phyloP scores from a whole-genome alignment of 2,888 invertebrate species.

The Masnerella sp. region DNA sequence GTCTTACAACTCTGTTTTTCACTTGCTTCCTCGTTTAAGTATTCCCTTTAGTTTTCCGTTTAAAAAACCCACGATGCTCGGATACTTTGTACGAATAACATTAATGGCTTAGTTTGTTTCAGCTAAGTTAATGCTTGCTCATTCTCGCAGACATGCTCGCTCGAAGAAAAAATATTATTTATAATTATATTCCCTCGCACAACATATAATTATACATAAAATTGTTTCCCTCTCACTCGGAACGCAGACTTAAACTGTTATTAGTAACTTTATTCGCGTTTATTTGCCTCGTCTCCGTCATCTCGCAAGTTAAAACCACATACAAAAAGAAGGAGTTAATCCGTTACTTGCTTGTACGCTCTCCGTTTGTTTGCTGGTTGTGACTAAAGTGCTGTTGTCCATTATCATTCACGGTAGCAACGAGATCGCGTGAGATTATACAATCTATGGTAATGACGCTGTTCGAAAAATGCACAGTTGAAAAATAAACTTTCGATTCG shows the following conservation, averaged over 20 bases:
- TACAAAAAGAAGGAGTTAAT: slow-evolving; percentile 21
- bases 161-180: slow-evolving; percentile 53
- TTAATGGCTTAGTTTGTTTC: slow-evolving; percentile 71
- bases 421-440: slow-evolving; percentile 49
- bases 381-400: slow-evolving; percentile 33
- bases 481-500: slow-evolving; percentile 39
- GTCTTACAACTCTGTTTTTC: slow-evolving; percentile 7
- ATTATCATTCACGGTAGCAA: slow-evolving; percentile 33
- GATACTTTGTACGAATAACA: slow-evolving; percentile 75
- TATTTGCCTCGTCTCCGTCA: slow-evolving; percentile 31
- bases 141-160: slow-evolving; percentile 49
- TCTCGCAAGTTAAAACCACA: not conserved
- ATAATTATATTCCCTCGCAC: slow-evolving; percentile 46
- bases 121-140: slow-evolving; percentile 62
- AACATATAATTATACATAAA: slow-evolving; percentile 52
- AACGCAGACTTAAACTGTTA: slow-evolving; percentile 60
- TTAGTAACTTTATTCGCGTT: slow-evolving; percentile 66
- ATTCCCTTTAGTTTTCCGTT: slow-evolving; percentile 46
- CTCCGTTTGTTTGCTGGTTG: slow-evolving; percentile 26
- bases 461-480: slow-evolving; percentile 34
- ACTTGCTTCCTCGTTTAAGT: slow-evolving; percentile 41
- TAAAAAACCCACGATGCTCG: slow-evolving; percentile 74
- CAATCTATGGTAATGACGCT: slow-evolving; percentile 34
- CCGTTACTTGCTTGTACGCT: slow-evolving; percentile 18
- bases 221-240: slow-evolving; percentile 58